These are phyloP conservation scores for Paratilapia polleni DNA, from an alignment of 2,113 vertebrate genomes.

Conservation along the genomic window DNA sequence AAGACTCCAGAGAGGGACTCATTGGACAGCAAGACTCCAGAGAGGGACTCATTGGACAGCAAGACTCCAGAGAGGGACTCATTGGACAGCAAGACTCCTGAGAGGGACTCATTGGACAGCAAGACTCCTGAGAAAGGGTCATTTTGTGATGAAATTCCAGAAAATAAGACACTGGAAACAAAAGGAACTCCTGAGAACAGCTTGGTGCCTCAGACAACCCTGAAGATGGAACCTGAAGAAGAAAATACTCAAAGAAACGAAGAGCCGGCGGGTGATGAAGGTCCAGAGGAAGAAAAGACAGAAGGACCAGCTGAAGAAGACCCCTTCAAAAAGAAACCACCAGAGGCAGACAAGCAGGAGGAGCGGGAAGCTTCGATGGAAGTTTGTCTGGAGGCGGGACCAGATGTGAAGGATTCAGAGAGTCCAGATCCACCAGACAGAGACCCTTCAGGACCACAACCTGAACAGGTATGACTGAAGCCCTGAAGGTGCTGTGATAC, in stretches of 20 bases:
- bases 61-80: neutral
- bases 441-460: neutral
- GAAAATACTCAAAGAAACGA: neutral
- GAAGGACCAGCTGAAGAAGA: neutral
- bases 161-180: neutral
- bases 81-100: neutral
- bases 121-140: neutral
- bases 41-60: neutral
- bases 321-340: neutral
- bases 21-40: neutral
- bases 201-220: neutral
- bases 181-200: neutral
- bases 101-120: too few relatives aligned
- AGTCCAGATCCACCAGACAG: neutral
- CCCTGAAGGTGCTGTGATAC: neutral
- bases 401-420: neutral
- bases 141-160: neutral
- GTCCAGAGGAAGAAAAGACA: too few relatives aligned
- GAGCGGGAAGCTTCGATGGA: neutral
- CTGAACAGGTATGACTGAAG: constrained; percentile 26
- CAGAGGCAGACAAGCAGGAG: neutral
- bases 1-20: neutral
- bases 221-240: neutral
- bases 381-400: neutral
- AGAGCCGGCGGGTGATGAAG: neutral